Percentiles rank a stretch among this genome's conserved stretches.
These are phyloP conservation scores for Peromyscus californicus DNA, from an alignment of 2,113 vertebrate genomes.

Conservation along the genomic window DNA sequence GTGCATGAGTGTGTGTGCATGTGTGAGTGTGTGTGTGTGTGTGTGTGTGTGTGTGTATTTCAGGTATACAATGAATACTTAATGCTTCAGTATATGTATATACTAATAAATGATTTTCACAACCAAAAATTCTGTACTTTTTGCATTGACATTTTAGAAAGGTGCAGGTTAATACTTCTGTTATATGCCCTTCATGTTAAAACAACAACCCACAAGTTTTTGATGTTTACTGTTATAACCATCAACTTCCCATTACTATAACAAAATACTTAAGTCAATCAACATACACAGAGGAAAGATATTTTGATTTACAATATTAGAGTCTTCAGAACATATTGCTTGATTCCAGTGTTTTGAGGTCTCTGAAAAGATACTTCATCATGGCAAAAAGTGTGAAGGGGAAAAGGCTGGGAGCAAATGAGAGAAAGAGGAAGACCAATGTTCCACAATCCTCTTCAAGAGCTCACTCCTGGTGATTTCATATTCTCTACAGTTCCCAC, in stretches of 20 bases:
- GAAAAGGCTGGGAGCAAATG: neutral
- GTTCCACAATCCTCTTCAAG: neutral
- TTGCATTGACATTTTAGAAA: slow-evolving; percentile 32
- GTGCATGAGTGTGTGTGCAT: neutral
- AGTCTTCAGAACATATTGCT: neutral
- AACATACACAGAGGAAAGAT: neutral
- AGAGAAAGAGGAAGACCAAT: neutral
- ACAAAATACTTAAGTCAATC: neutral
- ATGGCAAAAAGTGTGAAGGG: neutral
- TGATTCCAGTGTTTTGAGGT: neutral
- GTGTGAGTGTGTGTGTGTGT: neutral
- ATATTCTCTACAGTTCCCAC: neutral
- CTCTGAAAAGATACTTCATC: neutral
- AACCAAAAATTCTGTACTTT: neutral
- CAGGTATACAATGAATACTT: neutral
- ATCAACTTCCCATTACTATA: neutral
- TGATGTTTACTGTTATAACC: neutral
- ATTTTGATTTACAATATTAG: neutral
- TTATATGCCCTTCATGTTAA: neutral
- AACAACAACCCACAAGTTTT: neutral
- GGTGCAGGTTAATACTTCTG: neutral
- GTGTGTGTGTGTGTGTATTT: neutral
- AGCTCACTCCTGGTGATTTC: neutral
- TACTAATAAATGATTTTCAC: neutral
- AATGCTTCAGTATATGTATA: neutral